A percentile compares a stretch with the other conserved stretches of the same genome.
Conservation (phyloP, 53 echinoderm and acorn worm species). For the Actinopyga echinites region DNA sequence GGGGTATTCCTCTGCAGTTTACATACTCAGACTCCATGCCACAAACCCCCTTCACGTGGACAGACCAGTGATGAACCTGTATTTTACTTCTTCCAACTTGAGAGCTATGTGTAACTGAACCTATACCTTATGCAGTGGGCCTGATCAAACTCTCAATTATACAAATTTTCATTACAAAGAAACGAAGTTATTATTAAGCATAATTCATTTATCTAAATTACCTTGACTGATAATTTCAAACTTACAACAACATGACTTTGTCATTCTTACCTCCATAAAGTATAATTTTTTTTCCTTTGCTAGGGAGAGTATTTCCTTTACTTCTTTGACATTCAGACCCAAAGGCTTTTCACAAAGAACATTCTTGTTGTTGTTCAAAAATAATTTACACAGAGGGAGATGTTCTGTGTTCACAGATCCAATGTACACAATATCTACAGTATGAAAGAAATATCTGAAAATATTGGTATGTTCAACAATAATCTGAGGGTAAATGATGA, state of each 20-base stretch:
- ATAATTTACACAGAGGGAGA: slow-evolving; percentile 66
- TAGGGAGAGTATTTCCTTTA: slow-evolving; percentile 57
- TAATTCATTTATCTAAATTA: background rate
- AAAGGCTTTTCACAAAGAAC: slow-evolving; percentile 93
- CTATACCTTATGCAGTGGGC: too few relatives aligned
- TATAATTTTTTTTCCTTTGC: slow-evolving; percentile 82
- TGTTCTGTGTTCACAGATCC: slow-evolving; percentile 75
- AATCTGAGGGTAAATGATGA: too few relatives aligned
- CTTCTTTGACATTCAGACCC: slow-evolving; percentile 65
- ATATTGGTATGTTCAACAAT: too few relatives aligned
- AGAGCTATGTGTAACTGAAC: too few relatives aligned
- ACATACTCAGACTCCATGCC: too few relatives aligned
- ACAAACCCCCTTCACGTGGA: too few relatives aligned
- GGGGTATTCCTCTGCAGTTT: too few relatives aligned
- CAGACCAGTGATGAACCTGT: too few relatives aligned
- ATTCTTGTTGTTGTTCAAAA: slow-evolving; percentile 75
- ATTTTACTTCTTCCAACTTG: too few relatives aligned
- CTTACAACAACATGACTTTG: background rate
- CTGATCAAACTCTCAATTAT: too few relatives aligned
- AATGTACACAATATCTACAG: slow-evolving; percentile 81
- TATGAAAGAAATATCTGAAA: background rate
- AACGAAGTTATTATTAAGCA: too few relatives aligned
- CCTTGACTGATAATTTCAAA: background rate
- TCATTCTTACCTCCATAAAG: slow-evolving; percentile 88
- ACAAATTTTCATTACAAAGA: too few relatives aligned